Evolutionary conservation across 2,113 vertebrate genomes (phyloP), one percentile per base, ranked within the genome.

Genomic region (Motacilla tschutschensis): DNA sequence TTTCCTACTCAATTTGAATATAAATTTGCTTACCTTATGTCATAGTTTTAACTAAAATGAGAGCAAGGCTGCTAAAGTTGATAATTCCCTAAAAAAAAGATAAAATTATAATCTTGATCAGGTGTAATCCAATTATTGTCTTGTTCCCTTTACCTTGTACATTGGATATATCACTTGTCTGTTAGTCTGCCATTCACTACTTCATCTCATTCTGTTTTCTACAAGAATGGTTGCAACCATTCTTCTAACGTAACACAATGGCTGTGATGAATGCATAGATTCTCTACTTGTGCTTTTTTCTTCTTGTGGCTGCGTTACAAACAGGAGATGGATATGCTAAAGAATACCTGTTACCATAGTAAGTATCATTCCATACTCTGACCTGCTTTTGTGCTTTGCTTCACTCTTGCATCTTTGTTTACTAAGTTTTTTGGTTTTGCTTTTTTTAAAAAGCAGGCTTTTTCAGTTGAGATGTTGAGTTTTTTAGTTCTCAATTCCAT

Each of bases 291-390:
- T 99, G 98, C 98, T 99, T 98, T 98, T 98, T 98, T 99, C 98
- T 99, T 98, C 97, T 93, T 98, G 99, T 99, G 98, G 98, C 99
- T 98, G 98, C 99, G 89, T 98, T 97, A 96, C 98, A 97, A 97
- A 97, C 99, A 99, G 99, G 98, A 99, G 98, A 98, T 96, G 98
- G 99, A 98, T 98, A 98, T 98, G 97, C 98, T 98, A 99, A 98
- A 99, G 99, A 99, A 97, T 99, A 99, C 99, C 99, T 99, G 98
- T 98, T 99, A 94, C 99, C 99, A 97, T 99, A 99, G 99, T 99
- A 99, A 99, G 99, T 99, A 99, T 97, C 95, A 96, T 96, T 96
- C 97, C 96, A 96, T 94, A 92, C 94, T 94, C 96, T 93, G 85
- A 95, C 92, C 87, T 95, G 95, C 97, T 96, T 93, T 72, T 93